These are phyloP conservation scores for Platycheirus albimanus DNA, from an alignment of 2,888 invertebrate genomes.

Conservation along the genomic window DNA sequence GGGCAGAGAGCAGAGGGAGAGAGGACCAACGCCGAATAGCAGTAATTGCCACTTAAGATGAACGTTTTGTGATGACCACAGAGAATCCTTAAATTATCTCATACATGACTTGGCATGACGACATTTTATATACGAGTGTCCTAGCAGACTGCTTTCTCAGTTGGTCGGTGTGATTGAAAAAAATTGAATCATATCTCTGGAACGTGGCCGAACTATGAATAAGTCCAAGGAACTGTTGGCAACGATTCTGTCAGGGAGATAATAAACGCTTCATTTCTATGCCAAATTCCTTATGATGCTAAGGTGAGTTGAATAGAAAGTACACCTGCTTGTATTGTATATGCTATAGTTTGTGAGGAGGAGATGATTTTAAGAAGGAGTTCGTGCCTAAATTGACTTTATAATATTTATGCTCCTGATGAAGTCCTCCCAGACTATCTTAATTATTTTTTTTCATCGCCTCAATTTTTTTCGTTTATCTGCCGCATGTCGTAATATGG, in stretches of 20 bases:
- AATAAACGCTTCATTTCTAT: conserved; percentile 50
- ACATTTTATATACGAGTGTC: not conserved
- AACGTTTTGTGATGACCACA: conserved; percentile 65
- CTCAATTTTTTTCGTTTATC: no score
- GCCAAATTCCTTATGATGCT: conserved; percentile 35
- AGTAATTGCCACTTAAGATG: conserved; percentile 71
- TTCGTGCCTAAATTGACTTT: no score
- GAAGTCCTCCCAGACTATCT: no score
- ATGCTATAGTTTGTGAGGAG: no score
- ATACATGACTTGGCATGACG: conserved; percentile 44
- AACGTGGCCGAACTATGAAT: conserved; percentile 59
- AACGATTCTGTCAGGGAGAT: conserved; percentile 23
- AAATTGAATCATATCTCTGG: conserved; percentile 71
- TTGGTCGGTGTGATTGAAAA: conserved; percentile 46
- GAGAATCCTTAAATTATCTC: conserved; percentile 43
- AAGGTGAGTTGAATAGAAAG: conserved; percentile 1
- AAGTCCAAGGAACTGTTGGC: conserved; percentile 23
- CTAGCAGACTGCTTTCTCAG: conserved; percentile 29
- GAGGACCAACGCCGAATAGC: conserved; percentile 21
- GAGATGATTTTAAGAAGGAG: no score
- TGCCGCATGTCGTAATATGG: no score
- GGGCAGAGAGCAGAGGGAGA: not conserved
- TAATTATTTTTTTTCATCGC: no score
- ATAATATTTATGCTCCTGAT: no score
- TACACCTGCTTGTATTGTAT: no score